Base-by-base conservation (phyloP, 2,888 invertebrate genomes). In the Heliconius erato region DNA sequence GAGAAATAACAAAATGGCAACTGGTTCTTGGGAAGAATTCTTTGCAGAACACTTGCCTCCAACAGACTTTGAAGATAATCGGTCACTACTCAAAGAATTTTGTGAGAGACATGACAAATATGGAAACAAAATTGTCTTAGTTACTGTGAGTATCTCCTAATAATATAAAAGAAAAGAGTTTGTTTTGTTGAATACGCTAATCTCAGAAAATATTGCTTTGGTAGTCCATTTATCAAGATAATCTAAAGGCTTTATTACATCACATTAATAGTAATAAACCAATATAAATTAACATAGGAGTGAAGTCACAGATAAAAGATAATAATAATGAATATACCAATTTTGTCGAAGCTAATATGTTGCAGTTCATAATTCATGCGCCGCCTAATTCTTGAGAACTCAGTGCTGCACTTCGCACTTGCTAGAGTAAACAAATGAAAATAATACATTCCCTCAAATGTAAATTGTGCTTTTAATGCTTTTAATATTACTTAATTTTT, bases 11-110 rank as follows among this genome's bases (percentile, higher is more conserved):
- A 88, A 69, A 40, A 89, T 89, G 89, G 87, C 89, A 91, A 89
- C 90, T 82, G 93, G 96, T 85, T 97, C 97, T 85, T 98, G 98
- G 98, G 98, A 98, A 95, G 98, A 98, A 89, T 98, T 98, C 95
- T 98, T 98, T 91, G 97, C 97, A 12, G 97, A 97, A 83, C 98
- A 98, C 92, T 96, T 98, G 85, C 97, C 98, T 44, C 98, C 98
- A 26, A 96, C 96, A 11, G 97, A 98, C 95, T 98, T 98, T 89
- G 97, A 97, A 89, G 97, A 97, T 90, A 97, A 97, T 91, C 96
- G 98, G 86, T 96, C 96, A 14, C 91, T 97, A 86, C 94, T 98
- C 67, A 97, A 97, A 90, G 97, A 97, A 91, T 98, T 98, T 94
- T 97, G 97, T 88, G 97, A 97, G 79, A 94, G 97, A 78, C 98